Conservation (phyloP, 2,113 vertebrate species). For the Perccottus glenii region DNA sequence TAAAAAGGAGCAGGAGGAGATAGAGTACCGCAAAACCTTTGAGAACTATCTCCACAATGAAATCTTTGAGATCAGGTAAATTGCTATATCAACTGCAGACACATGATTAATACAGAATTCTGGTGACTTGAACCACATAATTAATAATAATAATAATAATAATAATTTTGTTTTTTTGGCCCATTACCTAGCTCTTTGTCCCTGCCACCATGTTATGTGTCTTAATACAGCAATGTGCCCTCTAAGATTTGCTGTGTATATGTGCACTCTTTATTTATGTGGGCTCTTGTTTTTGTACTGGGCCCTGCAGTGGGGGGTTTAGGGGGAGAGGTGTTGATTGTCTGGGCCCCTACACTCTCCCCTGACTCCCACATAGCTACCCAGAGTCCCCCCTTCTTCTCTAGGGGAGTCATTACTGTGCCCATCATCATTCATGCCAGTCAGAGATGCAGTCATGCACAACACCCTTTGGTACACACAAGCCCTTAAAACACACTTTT, state of each 20-base stretch:
- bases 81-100: not conserved
- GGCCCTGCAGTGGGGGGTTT: constrained; percentile 18
- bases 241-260: constrained; percentile 13
- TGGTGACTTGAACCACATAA: not conserved
- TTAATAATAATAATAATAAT: too few relatives aligned
- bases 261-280: constrained; percentile 10
- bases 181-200: constrained; percentile 25
- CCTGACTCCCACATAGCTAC: constrained; percentile 45
- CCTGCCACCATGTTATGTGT: constrained; percentile 11
- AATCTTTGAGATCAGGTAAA: constrained; percentile 92
- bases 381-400: constrained; percentile 29
- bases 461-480: constrained; percentile 34
- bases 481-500: constrained; percentile 36
- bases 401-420: constrained; percentile 55
- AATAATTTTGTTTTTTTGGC: too few relatives aligned
- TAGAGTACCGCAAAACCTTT: constrained; percentile 91
- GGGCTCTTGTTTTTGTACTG: constrained; percentile 51
- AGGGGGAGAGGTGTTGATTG: constrained; percentile 39
- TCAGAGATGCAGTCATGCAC: constrained; percentile 62
- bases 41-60: constrained; percentile 98
- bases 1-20: constrained; percentile 92
- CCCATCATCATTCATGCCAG: constrained; percentile 68
- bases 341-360: constrained; percentile 34
- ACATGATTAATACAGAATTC: too few relatives aligned
- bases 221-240: constrained; percentile 8